Conservation (phyloP, 2,113 vertebrate species). For the Naja naja region DNA sequence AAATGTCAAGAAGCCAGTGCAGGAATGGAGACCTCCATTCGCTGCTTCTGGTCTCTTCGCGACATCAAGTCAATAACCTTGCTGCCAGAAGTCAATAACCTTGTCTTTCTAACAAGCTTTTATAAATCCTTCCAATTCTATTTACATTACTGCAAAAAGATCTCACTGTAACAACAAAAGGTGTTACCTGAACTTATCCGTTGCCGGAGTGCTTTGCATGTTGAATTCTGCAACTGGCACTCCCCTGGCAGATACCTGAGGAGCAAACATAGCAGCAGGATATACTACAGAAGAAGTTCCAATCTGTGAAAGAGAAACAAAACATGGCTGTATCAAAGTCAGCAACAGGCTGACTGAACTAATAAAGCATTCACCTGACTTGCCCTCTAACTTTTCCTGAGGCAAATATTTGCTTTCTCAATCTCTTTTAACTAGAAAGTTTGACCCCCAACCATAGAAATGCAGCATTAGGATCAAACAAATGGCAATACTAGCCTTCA, state of each 20-base stretch:
- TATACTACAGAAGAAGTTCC: slow-evolving; percentile 94
- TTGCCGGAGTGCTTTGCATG: slow-evolving; percentile 78
- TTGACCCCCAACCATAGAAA: background rate
- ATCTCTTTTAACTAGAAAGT: background rate
- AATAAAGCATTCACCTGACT: background rate
- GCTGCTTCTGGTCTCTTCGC: too few relatives aligned
- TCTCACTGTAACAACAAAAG: background rate
- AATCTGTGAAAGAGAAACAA: slow-evolving; percentile 69
- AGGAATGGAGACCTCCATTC: too few relatives aligned
- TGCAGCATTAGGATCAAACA: too few relatives aligned
- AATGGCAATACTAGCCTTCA: background rate
- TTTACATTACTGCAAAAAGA: background rate
- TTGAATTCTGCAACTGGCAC: slow-evolving; percentile 95
- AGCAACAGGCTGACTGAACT: background rate
- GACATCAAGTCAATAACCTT: too few relatives aligned
- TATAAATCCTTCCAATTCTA: background rate
- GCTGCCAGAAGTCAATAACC: background rate
- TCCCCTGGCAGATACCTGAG: slow-evolving; percentile 87
- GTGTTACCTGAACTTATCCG: slow-evolving; percentile 82
- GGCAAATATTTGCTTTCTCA: background rate
- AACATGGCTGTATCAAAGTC: background rate
- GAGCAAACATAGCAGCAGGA: slow-evolving; percentile 93
- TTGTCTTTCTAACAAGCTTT: background rate
- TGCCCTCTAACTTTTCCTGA: background rate
- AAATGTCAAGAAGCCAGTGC: too few relatives aligned